phyloP scores from a whole-genome alignment of 1,140 invertebrate genomes.

The Saccostrea cuccullata region DNA sequence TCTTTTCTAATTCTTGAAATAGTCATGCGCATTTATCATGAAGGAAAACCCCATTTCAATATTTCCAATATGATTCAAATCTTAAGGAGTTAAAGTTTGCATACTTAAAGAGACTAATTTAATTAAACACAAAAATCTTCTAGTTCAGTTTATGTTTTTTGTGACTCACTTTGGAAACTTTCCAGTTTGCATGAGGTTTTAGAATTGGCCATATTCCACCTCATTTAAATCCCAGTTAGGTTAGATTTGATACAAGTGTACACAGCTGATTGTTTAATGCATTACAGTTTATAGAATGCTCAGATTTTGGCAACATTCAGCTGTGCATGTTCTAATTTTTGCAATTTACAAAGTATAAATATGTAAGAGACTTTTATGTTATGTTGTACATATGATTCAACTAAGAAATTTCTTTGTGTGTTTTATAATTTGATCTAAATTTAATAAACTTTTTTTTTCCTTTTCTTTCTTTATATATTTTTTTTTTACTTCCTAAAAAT shows the following conservation, averaged over 20 bases:
- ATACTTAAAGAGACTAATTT: neutral
- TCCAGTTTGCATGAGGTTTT: constrained; percentile 11
- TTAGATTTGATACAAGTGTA: neutral
- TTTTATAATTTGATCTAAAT: too few species aligned
- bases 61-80: neutral
- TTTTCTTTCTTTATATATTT: too few species aligned
- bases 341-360: neutral
- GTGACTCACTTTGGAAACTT: neutral
- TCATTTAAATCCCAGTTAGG: neutral
- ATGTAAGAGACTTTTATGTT: too few species aligned
- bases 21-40: neutral
- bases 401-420: too few species aligned
- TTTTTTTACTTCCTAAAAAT: too few species aligned
- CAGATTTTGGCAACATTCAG: neutral
- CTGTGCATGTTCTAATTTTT: neutral
- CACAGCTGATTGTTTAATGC: constrained; percentile 3
- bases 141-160: neutral
- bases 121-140: neutral
- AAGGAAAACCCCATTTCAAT: neutral
- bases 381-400: too few species aligned
- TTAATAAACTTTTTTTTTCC: too few species aligned
- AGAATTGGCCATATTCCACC: constrained; percentile 1
- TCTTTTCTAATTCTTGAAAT: neutral
- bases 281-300: constrained; percentile 25
- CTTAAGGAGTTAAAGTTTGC: neutral